Base-by-base conservation (phyloP, 2,888 invertebrate species). In the Ditylenchus weischeri region DNA sequence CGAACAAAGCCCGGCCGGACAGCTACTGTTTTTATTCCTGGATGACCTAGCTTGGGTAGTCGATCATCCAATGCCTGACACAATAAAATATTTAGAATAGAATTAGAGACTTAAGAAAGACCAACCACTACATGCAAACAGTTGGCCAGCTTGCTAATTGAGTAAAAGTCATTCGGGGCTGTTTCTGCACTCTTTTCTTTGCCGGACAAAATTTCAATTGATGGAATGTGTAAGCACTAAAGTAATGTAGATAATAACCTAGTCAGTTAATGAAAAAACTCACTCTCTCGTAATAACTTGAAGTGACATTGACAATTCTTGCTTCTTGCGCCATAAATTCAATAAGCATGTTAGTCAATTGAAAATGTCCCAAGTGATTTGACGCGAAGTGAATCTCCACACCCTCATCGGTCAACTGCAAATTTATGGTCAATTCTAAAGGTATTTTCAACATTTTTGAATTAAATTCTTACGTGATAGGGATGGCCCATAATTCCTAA, bases 281-380 rank as follows among this genome's bases (percentile, higher is more conserved):
- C 19, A 79, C 80, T 67, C 75, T 75, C 23, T 73, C 75, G 69
- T 82, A 83, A 48, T 77, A 71, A 13, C 83, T 76, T 49, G 84
- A 84, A 5, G 84, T 80, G 5, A 86, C 79, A 64, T 84, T 82
- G 23, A 86, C 77, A 35, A 86, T 80, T 13, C 86, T 77, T 50
- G 83, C 70, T 11, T 77, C 75, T 72, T 86, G 85, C 80, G 88
- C 88, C 70, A 91, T 83, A 62, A 90, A 89, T 65, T 90, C 79
- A 15, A 93, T 85, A 69, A 79, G 57, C 38, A 91, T 85, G 79
- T 89, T 89, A 1, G 91, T 91, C n/a, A 93, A 85, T 63, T 91
- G 86, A 83, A 91, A 93, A 81, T 92, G 93, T 0, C 90, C 91
- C 70, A 92, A 85, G 82, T 91, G 90, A 83, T 91, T 91, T 0